Evolutionary conservation across 2,113 vertebrate species (phyloP).

Genomic region (Phalacrocorax aristotelis): DNA sequence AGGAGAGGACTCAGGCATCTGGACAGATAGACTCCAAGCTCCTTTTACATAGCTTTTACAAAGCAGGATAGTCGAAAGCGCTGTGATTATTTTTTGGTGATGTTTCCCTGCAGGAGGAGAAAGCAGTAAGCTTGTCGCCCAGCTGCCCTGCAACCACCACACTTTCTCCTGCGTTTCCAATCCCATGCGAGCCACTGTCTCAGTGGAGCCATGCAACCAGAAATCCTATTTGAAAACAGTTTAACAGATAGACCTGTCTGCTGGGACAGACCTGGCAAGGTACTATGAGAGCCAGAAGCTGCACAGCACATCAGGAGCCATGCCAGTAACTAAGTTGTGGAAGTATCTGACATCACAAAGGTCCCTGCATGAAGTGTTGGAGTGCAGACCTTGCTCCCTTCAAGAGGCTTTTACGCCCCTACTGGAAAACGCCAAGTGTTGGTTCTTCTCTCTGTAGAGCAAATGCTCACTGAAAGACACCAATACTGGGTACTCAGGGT

Average conservation of each 20-base stretch:
- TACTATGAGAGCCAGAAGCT: neutral
- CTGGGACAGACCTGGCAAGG: neutral
- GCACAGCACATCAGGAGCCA: accelerated
- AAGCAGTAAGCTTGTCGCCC: neutral
- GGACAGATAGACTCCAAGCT: neutral
- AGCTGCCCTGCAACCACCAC: neutral
- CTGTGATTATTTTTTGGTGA: neutral
- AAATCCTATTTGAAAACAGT: neutral
- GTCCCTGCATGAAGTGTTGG: neutral
- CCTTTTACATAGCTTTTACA: neutral
- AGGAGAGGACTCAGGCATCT: neutral
- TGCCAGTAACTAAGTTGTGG: neutral
- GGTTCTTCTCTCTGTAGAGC: neutral
- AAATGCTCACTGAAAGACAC: neutral
- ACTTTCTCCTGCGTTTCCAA: neutral
- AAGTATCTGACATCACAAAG: neutral
- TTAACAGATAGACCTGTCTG: neutral
- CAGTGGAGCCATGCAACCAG: neutral
- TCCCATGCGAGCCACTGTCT: neutral
- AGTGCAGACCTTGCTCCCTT: neutral
- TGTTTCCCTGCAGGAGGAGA: neutral
- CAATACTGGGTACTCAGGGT: neutral
- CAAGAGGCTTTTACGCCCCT: neutral
- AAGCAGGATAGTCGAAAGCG: neutral
- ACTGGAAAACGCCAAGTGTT: neutral